Base-by-base conservation (phyloP, 2,888 invertebrate species). In the Aphidoletes aphidimyza region DNA sequence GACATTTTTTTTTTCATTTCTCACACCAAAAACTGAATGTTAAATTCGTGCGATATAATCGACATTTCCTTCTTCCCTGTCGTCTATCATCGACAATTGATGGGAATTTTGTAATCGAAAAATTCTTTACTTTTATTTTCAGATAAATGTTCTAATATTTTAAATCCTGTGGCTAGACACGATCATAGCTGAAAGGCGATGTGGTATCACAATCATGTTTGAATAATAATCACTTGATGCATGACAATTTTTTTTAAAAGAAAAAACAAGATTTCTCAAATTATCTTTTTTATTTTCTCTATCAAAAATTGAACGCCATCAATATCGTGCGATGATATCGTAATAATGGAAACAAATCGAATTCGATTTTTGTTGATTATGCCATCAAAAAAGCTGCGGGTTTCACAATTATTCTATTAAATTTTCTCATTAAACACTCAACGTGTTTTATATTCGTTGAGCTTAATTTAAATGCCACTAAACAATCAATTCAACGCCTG, bases 1-100 rank as follows among this genome's bases (percentile, higher is more conserved):
- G 19, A 17, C 78, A n/a, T n/a, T n/a, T n/a, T n/a, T n/a, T n/a
- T 78, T 78, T 81, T 81, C n/a, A 37, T 37, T 69, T 69, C 69
- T 69, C 69, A 69, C 69, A 69, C 30, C 30, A 6, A 30, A 26
- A 30, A 69, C 1, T 3, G 11, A 30, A 69, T 81, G 8, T 37
- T 81, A 36, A 36, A 81, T 81, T 81, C 37, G 1, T n/a, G n/a
- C 22, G 81, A 81, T 81, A 37, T 81, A 81, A 81, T 37, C 2
- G 81, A 37, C 81, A 22, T 81, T 81, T 81, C 81, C 81, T 81
- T 81, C 81, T 81, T 81, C 37, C 81, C 69, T 69, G 69, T 69
- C 69, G 30, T 30, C 69, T 14, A 69, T 47, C 47, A 19, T 14
- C 47, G 8, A 6, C 8, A 30, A 69, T 30, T 14, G 30, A 30